Base-by-base conservation (phyloP, 2,113 vertebrate genomes). In the Centropristis striata region DNA sequence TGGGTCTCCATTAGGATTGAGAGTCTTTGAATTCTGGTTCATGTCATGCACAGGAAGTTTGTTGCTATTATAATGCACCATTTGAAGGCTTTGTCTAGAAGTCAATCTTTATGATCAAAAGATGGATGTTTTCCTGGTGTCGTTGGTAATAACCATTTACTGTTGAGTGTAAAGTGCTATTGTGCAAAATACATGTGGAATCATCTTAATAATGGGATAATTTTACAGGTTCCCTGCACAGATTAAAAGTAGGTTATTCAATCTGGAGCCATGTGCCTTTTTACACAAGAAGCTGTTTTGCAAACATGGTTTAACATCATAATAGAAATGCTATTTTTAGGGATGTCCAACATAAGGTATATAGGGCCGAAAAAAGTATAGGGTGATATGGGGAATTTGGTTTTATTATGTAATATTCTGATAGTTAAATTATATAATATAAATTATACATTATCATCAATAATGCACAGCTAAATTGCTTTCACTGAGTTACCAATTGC, bases 91-190 rank as follows among this genome's bases (percentile, higher is more conserved):
- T 68, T 59, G 58, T 60, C 58, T 21, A 46, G 20, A 57, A 60
- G 49, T 70, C 58, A 41, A 79, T 76, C 41, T 58, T 63, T 1
- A 42, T 57, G 50, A 80, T 79, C 36, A 78, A 67, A 86, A 71
- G 54, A 60, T 13, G 28, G 47, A 16, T 2, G 0, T 27, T 28
- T 54, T 57, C 25, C 28, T n/a, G 42, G n/a, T 53, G 28, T 42
- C 42, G 18, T 18, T 14, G 39, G 5, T 23, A 39, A 59, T 32
- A 59, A 47, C 23, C 0, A 0, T 44, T 64, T 15, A 9, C 25
- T 47, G 61, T 10, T 32, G 49, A 66, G 27, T 25, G 9, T 42
- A 51, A 70, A 75, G 42, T n/a, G 39, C 21, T 57, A 51, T 49
- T 16, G 12, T 69, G 53, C 58, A 76, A 67, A 76, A 58, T 44